Conservation (phyloP, 2,888 invertebrate species). For the Leistus spinibarbis region DNA sequence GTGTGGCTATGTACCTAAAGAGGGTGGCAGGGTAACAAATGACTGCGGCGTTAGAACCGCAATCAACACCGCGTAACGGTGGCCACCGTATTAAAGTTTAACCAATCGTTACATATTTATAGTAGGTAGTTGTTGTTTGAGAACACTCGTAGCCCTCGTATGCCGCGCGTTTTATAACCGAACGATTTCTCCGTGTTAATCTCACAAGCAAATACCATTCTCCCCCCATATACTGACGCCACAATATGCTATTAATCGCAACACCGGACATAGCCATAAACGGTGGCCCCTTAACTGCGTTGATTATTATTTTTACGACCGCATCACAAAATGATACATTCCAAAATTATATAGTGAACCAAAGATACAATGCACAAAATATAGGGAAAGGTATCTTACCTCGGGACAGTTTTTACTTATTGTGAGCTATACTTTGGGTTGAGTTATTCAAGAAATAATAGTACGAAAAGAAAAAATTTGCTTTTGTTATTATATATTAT, state of each 20-base stretch:
- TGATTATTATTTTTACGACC: neutral
- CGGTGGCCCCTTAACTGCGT: neutral
- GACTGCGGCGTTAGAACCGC: slow-evolving; percentile 32
- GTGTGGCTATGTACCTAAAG: neutral
- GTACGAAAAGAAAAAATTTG: no score
- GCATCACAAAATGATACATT: neutral
- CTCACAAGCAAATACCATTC: slow-evolving; percentile 11
- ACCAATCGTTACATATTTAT: slow-evolving; percentile 37
- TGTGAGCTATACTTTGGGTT: no score
- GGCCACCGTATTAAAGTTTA: slow-evolving; percentile 29
- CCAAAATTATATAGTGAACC: no score
- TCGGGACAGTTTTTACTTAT: no score
- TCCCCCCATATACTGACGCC: neutral
- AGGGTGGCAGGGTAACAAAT: slow-evolving; percentile 26
- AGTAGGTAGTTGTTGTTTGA: slow-evolving; percentile 9
- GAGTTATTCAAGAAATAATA: no score
- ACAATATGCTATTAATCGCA: slow-evolving; percentile 37
- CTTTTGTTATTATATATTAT: no score
- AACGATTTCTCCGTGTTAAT: neutral
- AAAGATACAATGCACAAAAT: no score
- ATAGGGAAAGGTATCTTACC: no score
- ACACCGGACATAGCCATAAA: slow-evolving; percentile 31
- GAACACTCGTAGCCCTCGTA: neutral
- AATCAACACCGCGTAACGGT: slow-evolving; percentile 26
- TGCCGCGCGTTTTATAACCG: neutral